These are phyloP conservation scores for Ammodytes marinus DNA, from an alignment of 2,113 vertebrate species.

Conservation along the genomic window DNA sequence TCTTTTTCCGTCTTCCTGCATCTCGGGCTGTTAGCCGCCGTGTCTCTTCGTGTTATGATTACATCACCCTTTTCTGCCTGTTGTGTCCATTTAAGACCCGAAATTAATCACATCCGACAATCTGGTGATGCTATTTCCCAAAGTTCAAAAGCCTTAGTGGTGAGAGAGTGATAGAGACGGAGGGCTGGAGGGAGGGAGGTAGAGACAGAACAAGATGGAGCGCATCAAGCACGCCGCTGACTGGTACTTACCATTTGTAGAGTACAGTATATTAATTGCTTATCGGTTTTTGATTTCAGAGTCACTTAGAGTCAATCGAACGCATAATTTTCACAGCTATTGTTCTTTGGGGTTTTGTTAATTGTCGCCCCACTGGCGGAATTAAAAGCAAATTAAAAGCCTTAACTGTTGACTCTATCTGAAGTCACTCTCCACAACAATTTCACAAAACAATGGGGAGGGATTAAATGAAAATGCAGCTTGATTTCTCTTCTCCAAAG, in stretches of 20 bases:
- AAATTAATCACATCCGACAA: conserved; percentile 86
- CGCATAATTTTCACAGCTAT: conserved; percentile 80
- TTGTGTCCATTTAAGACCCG: conserved; percentile 85
- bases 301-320: conserved; percentile 80
- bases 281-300: conserved; percentile 84
- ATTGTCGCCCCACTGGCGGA: conserved; percentile 83
- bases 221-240: conserved; percentile 57
- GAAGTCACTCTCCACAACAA: conserved; percentile 87
- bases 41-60: conserved; percentile 86
- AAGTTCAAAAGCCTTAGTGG: conserved; percentile 70
- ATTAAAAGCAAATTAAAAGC: conserved; percentile 88
- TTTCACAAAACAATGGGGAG: conserved; percentile 87
- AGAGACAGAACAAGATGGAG: conserved; percentile 45
- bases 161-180: conserved; percentile 39
- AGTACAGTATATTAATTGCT: conserved; percentile 81
- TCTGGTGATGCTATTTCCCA: conserved; percentile 73
- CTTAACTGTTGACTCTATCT: conserved; percentile 87
- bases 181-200: conserved; percentile 20
- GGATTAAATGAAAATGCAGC: conserved; percentile 86
- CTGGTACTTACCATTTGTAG: conserved; percentile 72
- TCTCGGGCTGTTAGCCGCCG: conserved; percentile 75
- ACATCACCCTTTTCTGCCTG: conserved; percentile 83
- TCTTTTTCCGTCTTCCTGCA: conserved; percentile 50
- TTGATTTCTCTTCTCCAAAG: conserved; percentile 86
- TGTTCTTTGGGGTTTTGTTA: conserved; percentile 84